phyloP scores from a whole-genome alignment of 2,888 invertebrate genomes.

The Hoplodrina ambigua region DNA sequence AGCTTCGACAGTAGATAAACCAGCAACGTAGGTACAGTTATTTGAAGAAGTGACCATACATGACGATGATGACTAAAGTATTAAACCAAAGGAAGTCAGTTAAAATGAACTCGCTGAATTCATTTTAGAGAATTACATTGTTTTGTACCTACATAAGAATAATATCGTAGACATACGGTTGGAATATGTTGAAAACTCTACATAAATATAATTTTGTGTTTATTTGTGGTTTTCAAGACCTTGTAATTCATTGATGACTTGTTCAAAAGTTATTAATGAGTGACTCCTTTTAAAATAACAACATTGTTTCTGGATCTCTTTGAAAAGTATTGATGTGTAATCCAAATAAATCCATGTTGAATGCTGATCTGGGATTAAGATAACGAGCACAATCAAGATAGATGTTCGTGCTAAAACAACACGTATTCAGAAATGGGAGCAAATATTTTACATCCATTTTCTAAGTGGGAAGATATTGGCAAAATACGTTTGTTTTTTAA shows the following conservation, averaged over 20 bases:
- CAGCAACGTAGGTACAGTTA: conserved; percentile 3
- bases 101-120: conserved; percentile 9
- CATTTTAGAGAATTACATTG: conserved; percentile 4
- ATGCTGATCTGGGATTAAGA: conserved; percentile 15
- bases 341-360: conserved; percentile 16
- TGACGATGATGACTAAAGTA: conserved; percentile 31
- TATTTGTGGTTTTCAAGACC: conserved; percentile 28
- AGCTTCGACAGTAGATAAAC: conserved; percentile 36
- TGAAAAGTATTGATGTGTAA: conserved; percentile 5
- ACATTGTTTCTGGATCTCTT: background rate
- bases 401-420: conserved; percentile 46
- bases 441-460: conserved; percentile 13
- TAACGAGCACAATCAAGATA: conserved; percentile 29
- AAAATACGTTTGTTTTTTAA: conserved; percentile 13
- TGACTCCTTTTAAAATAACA: conserved; percentile 18
- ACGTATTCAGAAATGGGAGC: conserved; percentile 29
- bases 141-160: background rate
- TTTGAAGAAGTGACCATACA: conserved; percentile 21
- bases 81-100: background rate
- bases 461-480: conserved; percentile 2
- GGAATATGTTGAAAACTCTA: background rate
- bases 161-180: background rate
- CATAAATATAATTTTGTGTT: conserved; percentile 17
- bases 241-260: conserved; percentile 18
- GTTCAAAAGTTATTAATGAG: background rate